Percentiles rank a stretch among this genome's conserved stretches.
Conservation (phyloP, 2,797 vertebrate species). For the Gallinago solitaria region DNA sequence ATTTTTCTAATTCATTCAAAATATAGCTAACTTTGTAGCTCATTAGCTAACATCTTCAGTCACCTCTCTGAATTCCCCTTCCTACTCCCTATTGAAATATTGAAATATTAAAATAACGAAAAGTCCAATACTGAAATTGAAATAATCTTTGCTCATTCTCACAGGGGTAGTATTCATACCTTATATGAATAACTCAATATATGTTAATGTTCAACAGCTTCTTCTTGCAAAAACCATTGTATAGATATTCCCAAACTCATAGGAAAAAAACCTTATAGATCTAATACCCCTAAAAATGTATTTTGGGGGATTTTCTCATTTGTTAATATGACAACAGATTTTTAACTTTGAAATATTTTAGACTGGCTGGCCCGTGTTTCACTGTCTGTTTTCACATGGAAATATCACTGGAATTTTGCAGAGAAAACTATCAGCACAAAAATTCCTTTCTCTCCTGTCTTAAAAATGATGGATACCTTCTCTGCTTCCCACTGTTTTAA, state of each 20-base stretch:
- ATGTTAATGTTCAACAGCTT: background rate
- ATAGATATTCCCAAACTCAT: background rate
- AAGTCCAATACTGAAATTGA: background rate
- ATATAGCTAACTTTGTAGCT: background rate
- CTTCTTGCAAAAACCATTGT: background rate
- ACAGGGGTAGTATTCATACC: background rate
- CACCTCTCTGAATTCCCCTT: background rate
- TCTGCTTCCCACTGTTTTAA: background rate
- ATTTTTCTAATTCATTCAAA: background rate
- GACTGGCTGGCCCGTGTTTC: background rate
- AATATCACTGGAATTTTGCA: background rate
- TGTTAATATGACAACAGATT: background rate
- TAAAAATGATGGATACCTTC: background rate
- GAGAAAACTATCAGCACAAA: background rate
- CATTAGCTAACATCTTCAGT: background rate
- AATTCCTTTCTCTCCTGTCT: background rate
- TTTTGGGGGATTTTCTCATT: background rate
- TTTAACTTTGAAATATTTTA: background rate
- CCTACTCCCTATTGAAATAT: background rate
- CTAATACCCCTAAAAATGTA: background rate
- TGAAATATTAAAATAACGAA: background rate
- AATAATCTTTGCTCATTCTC: background rate
- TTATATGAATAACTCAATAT: background rate
- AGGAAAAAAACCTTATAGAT: accelerated
- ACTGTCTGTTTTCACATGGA: background rate